Evolutionary conservation across 1,140 invertebrate species (phyloP).

Genomic region (Meloidogyne chitwoodi): DNA sequence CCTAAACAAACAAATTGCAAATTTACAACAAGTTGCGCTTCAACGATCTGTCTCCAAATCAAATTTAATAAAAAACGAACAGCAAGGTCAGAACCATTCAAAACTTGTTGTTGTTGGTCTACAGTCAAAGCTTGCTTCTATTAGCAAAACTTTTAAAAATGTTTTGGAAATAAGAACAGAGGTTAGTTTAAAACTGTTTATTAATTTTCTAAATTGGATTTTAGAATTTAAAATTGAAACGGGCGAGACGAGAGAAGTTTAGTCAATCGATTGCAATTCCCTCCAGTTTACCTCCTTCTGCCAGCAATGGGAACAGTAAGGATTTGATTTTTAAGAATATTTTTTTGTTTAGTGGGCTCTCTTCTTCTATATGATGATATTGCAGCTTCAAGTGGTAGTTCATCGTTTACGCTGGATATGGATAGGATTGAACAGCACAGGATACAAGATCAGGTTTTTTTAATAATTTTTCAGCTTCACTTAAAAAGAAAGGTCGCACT

Average conservation of each 20-base stretch:
- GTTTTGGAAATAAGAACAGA: constrained; percentile 82
- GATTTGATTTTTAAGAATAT: not conserved
- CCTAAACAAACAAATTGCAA: constrained; percentile 89
- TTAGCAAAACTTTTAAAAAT: constrained; percentile 93
- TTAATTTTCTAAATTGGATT: constrained; percentile 12
- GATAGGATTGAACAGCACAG: constrained; percentile 44
- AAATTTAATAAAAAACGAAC: constrained; percentile 1
- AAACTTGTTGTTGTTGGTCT: constrained; percentile 87
- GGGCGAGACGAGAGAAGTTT: constrained; percentile 85
- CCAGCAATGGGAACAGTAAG: constrained; percentile 47
- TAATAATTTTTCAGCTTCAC: not conserved
- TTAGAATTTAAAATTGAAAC: constrained; percentile 92
- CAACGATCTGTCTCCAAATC: constrained; percentile 5
- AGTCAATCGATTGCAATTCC: constrained; percentile 63
- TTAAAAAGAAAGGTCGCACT: constrained; percentile 25
- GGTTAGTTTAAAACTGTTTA: constrained; percentile 61
- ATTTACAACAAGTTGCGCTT: constrained; percentile 55
- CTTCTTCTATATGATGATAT: constrained; percentile 65
- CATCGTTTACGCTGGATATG: constrained; percentile 53
- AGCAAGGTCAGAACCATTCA: constrained; percentile 60
- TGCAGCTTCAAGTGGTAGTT: constrained; percentile 26
- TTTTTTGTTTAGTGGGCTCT: constrained; percentile 62
- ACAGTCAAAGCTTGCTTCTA: constrained; percentile 88
- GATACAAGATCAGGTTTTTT: constrained; percentile 47
- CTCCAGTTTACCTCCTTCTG: constrained; percentile 52